Evolutionary conservation across 2,113 vertebrate species (phyloP), one percentile per base, ranked within the genome.

Genomic region (Formicarius rufipectus): DNA sequence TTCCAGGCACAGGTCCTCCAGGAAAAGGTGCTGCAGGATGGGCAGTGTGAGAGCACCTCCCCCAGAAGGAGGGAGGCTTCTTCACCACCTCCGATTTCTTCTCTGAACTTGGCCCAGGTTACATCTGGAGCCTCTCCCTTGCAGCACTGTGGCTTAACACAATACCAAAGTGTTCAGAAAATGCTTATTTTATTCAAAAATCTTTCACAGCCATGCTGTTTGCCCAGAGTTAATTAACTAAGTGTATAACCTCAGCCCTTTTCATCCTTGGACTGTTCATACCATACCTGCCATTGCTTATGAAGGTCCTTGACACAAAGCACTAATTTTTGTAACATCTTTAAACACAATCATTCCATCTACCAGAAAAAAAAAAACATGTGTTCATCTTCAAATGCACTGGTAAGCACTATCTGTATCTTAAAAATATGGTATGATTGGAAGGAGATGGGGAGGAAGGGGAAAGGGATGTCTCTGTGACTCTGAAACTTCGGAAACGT

Each of bases 1-100:
- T 96, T 96, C 75, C 96, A 95, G 85, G 83, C 88, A 55, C 88
- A 39, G 50, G 71, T 94, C 88, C 27, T 79, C 80, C 55, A 22
- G 85, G 8, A 68, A 55, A 96, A 97, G 93, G 93, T 95, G 95
- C 85, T 93, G 88, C 23, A 5, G 93, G 90, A 93, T 64, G 90
- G 95, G 93, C 95, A 96, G 92, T 90, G 93, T 88, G 93, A 96
- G 92, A 96, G 95, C 85, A 92, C 88, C 85, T 87, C 93, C 95
- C 44, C 66, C 96, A 94, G 93, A 91, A 90, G 84, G 45, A 94
- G 83, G 47, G 52, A 89, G 66, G 7, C 50, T 92, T 90, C 90
- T 84, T 30, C 62, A 74, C 64, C 45, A 71, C 93, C 90, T 94
- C 91, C 56, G 95, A 84, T 96, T 93, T 96, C 85, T 92, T 92